phyloP scores from a whole-genome alignment of 2,888 invertebrate genomes.

The Xestia c-nigrum region DNA sequence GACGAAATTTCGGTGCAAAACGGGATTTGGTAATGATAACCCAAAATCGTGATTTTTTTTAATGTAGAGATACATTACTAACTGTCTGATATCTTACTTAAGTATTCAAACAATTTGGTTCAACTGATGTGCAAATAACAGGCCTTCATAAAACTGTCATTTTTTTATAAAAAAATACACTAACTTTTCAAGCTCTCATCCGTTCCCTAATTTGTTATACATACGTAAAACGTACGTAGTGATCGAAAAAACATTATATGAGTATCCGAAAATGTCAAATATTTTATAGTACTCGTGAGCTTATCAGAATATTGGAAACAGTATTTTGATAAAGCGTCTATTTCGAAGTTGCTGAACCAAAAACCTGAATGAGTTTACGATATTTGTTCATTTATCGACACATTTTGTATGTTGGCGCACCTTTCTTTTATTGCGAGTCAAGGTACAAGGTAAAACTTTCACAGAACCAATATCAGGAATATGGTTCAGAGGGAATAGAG shows the following conservation, averaged over 20 bases:
- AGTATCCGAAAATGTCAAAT: not conserved
- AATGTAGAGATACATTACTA: not conserved
- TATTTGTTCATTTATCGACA: constrained; percentile 30
- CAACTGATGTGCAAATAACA: not conserved
- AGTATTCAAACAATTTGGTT: not conserved
- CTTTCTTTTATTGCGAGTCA: constrained; percentile 31
- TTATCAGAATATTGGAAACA: constrained; percentile 14
- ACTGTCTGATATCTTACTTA: constrained; percentile 1
- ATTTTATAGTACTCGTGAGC: not conserved
- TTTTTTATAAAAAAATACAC: not conserved
- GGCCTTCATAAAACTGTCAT: not conserved
- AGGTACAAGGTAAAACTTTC: constrained; percentile 38
- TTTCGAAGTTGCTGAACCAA: not conserved
- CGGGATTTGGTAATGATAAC: constrained; percentile 26
- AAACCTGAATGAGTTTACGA: not conserved
- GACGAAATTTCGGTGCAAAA: constrained; percentile 21
- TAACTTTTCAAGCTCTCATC: not conserved
- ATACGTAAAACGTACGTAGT: not conserved
- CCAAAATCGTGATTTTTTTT: too few relatives aligned
- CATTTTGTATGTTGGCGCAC: constrained; percentile 22
- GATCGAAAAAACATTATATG: constrained; percentile 6
- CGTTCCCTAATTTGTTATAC: not conserved
- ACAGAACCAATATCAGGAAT: constrained; percentile 47
- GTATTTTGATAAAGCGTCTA: constrained; percentile 11
- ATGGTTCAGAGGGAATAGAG: constrained; percentile 34